Percentiles rank a stretch among this genome's conserved stretches.
phyloP scores from a whole-genome alignment of 2,797 vertebrate species.

The Zenarchopterus dispar region DNA sequence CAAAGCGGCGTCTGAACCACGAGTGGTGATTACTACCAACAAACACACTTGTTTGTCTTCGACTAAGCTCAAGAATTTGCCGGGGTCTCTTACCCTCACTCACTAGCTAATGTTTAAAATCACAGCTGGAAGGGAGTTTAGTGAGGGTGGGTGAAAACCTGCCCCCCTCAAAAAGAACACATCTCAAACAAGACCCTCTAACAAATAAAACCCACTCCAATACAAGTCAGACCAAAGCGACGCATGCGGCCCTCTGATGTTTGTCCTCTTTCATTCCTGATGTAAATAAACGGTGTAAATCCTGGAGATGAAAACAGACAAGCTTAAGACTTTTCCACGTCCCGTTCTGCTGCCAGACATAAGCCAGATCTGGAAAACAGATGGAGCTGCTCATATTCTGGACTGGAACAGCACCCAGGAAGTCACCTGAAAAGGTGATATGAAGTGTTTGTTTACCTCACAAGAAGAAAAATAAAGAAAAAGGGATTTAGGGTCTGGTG shows the following conservation, averaged over 20 bases:
- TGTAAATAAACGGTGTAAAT: slow-evolving; percentile 29
- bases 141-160: background rate
- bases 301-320: slow-evolving; percentile 12
- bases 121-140: slow-evolving; percentile 32
- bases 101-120: slow-evolving; percentile 48
- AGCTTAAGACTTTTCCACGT: slow-evolving; percentile 22
- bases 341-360: slow-evolving; percentile 20
- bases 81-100: slow-evolving; percentile 47
- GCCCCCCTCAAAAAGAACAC: too few species aligned
- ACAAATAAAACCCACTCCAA: slow-evolving; percentile 5
- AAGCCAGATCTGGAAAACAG: slow-evolving; percentile 48
- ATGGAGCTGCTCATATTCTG: slow-evolving; percentile 39
- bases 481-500: slow-evolving; percentile 3
- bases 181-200: slow-evolving; percentile 24
- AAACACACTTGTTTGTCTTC: slow-evolving; percentile 70
- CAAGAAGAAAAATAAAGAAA: slow-evolving; percentile 37
- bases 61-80: slow-evolving; percentile 59
- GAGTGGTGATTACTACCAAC: slow-evolving; percentile 59
- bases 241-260: slow-evolving; percentile 11
- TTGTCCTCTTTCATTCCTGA: slow-evolving; percentile 2
- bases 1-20: slow-evolving; percentile 24
- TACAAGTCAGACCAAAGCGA: slow-evolving; percentile 14
- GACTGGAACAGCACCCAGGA: slow-evolving; percentile 31
- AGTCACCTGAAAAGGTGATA: slow-evolving; percentile 62
- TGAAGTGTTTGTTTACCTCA: slow-evolving; percentile 43